Percentiles rank a stretch among this genome's conserved stretches.
phyloP scores from a whole-genome alignment of 2,888 invertebrate genomes.

The Hirtodrosophila histrioides region DNA sequence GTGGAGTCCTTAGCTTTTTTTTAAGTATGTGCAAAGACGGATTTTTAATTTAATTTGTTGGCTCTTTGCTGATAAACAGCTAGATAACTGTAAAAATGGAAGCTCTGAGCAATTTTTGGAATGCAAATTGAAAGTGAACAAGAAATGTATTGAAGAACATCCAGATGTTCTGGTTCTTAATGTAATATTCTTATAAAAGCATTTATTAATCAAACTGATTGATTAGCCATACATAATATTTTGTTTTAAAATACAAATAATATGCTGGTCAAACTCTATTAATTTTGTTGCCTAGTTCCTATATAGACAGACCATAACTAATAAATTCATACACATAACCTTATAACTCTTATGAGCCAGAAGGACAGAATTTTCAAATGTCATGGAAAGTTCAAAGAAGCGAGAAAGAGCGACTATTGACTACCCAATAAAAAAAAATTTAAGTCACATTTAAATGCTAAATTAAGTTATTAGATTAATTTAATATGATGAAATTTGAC shows the following conservation, averaged over 20 bases:
- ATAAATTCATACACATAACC: slow-evolving; percentile 46
- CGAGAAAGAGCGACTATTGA: slow-evolving; percentile 13
- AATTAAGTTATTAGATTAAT: no score
- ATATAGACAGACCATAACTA: not conserved
- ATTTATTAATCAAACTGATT: no score
- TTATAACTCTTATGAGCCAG: slow-evolving; percentile 41
- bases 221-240: no score
- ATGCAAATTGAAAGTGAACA: not conserved
- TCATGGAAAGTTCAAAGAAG: not conserved
- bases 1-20: slow-evolving; percentile 12
- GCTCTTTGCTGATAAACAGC: slow-evolving; percentile 36
- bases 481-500: no score
- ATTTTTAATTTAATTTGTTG: slow-evolving; percentile 64
- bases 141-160: no score
- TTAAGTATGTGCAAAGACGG: slow-evolving; percentile 59
- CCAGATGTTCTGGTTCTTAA: no score
- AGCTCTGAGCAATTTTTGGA: not conserved
- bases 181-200: no score
- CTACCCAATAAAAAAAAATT: slow-evolving; percentile 8
- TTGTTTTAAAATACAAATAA: no score
- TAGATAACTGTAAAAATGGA: not conserved
- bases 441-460: no score
- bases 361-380: slow-evolving; percentile 14
- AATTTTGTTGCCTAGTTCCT: not conserved
- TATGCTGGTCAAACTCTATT: no score